These are phyloP conservation scores for Phania funesta DNA, from an alignment of 2,888 invertebrate species.

Conservation along the genomic window DNA sequence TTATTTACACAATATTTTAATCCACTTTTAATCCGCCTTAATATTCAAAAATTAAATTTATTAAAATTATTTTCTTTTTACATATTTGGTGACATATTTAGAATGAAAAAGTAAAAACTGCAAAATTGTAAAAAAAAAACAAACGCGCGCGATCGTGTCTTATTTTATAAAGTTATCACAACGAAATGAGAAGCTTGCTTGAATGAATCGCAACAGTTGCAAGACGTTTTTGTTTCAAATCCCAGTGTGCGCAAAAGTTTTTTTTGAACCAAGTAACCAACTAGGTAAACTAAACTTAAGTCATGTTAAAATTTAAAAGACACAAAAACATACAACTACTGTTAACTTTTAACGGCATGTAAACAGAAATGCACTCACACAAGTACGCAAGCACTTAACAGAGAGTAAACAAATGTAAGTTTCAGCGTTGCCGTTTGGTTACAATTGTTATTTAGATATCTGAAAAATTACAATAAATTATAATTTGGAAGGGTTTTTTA, in stretches of 20 bases:
- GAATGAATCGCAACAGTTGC: slow-evolving; percentile 78
- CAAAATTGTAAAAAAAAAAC: slow-evolving; percentile 15
- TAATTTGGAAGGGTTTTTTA: too few species aligned
- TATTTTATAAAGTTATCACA: slow-evolving; percentile 78
- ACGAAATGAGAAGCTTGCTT: slow-evolving; percentile 81
- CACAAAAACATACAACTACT: slow-evolving; percentile 14
- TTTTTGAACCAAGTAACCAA: slow-evolving; percentile 64
- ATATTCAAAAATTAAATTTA: background rate
- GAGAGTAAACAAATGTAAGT: too few species aligned
- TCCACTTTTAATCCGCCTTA: background rate
- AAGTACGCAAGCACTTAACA: background rate
- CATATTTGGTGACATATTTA: background rate
- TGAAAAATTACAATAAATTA: too few species aligned
- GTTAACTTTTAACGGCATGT: background rate
- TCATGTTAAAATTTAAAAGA: slow-evolving; percentile 50
- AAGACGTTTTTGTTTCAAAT: slow-evolving; percentile 78
- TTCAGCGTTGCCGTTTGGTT: too few species aligned
- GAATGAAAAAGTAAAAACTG: background rate
- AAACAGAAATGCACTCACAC: slow-evolving; percentile 30
- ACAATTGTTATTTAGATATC: too few species aligned
- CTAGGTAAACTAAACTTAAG: slow-evolving; percentile 61
- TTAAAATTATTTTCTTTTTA: slow-evolving; percentile 4
- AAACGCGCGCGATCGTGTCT: slow-evolving; percentile 75
- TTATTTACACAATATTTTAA: slow-evolving; percentile 16
- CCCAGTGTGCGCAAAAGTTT: slow-evolving; percentile 71